phyloP scores from a whole-genome alignment of 2,113 vertebrate species.

The Hyperopisus bebe region DNA sequence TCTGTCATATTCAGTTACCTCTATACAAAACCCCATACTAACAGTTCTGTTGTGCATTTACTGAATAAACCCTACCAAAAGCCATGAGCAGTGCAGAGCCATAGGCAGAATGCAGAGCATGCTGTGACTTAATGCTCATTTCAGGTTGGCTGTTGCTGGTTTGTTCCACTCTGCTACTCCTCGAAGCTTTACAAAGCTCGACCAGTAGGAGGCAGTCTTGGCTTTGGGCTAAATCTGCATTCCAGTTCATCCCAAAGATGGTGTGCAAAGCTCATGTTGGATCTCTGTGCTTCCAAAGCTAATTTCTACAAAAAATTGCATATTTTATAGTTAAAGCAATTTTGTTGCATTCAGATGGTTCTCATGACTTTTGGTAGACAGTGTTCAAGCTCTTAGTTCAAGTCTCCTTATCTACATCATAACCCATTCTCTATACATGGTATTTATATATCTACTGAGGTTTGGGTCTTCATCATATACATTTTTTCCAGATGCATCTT shows the following conservation, averaged over 20 bases:
- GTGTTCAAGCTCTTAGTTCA: background rate
- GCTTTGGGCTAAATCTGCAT: background rate
- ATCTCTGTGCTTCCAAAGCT: background rate
- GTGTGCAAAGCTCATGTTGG: background rate
- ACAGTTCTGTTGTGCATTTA: background rate
- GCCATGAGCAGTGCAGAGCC: background rate
- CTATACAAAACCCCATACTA: background rate
- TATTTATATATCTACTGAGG: background rate
- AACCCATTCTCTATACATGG: background rate
- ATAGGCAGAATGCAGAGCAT: background rate
- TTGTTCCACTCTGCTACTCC: background rate
- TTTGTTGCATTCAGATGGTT: background rate
- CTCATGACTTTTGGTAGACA: background rate
- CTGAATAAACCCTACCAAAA: background rate
- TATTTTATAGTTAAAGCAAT: background rate
- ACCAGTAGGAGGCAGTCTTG: background rate
- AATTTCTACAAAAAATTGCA: background rate
- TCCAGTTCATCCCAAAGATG: conserved; percentile 1
- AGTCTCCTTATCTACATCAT: background rate
- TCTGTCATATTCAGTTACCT: background rate
- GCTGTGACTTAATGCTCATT: background rate
- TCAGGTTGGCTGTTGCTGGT: background rate
- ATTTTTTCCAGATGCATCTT: background rate
- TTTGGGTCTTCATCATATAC: background rate
- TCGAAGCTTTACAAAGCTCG: background rate